Evolutionary conservation across 2,113 vertebrate genomes (phyloP).

Genomic region (pig (Sus scrofa)): T2T-Sscrofa CM000816.6:17103001-17103500

Average conservation of each 20-base stretch:
- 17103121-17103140: slow-evolving; percentile 1
- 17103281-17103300: neutral
- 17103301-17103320: slow-evolving; percentile 18
- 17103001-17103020: neutral
- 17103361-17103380: neutral
- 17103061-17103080: slow-evolving; percentile 44
- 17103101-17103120: slow-evolving; percentile 55
- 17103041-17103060: slow-evolving; percentile 16
- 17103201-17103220: slow-evolving; percentile 44
- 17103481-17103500: neutral
- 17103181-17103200: slow-evolving; percentile 35
- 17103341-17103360: neutral
- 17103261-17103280: slow-evolving; percentile 47
- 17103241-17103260: neutral
- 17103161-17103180: neutral
- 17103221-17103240: slow-evolving; percentile 27
- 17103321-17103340: neutral
- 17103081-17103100: slow-evolving; percentile 47
- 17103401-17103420: neutral
- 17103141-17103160: neutral
- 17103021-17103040: slow-evolving; percentile 9
- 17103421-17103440: neutral
- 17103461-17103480: neutral
- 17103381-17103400: neutral
- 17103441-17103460: neutral